Percentiles rank a stretch among this genome's conserved stretches.
phyloP scores from a whole-genome alignment of 1,140 invertebrate species.

The Zaprionus inermis region DNA sequence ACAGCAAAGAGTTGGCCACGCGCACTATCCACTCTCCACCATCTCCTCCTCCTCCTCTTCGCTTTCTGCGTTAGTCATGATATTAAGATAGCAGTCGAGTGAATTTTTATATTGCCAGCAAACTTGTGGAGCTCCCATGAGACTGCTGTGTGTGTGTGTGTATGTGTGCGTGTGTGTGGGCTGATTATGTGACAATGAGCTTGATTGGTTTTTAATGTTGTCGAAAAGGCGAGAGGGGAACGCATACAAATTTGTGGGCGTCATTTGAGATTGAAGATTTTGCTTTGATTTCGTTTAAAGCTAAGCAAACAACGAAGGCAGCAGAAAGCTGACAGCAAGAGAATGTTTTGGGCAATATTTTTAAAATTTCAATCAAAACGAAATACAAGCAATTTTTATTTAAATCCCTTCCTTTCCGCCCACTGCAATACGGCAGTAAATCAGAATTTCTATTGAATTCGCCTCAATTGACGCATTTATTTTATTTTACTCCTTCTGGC shows the following conservation, averaged over 20 bases:
- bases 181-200: constrained; percentile 77
- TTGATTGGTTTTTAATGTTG: constrained; percentile 78
- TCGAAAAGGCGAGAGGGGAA: constrained; percentile 8
- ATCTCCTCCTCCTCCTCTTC: background rate
- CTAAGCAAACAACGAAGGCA: background rate
- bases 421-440: background rate
- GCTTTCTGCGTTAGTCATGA: constrained; percentile 26
- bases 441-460: constrained; percentile 3
- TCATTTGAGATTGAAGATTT: background rate
- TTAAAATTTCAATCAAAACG: no score
- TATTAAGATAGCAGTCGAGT: constrained; percentile 9
- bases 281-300: background rate
- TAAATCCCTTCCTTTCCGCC: background rate
- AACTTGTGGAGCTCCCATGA: constrained; percentile 19
- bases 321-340: no score
- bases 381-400: background rate
- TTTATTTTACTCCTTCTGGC: constrained; percentile 8
- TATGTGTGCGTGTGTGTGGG: constrained; percentile 25
- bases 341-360: no score
- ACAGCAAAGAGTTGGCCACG: constrained; percentile 57
- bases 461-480: constrained; percentile 8
- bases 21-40: background rate
- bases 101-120: constrained; percentile 40
- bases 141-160: constrained; percentile 21
- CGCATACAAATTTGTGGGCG: constrained; percentile 6